Evolutionary conservation across 2,888 invertebrate species (phyloP), one percentile per base, ranked within the genome.

Genomic region (Aspidiotus destructor): DNA sequence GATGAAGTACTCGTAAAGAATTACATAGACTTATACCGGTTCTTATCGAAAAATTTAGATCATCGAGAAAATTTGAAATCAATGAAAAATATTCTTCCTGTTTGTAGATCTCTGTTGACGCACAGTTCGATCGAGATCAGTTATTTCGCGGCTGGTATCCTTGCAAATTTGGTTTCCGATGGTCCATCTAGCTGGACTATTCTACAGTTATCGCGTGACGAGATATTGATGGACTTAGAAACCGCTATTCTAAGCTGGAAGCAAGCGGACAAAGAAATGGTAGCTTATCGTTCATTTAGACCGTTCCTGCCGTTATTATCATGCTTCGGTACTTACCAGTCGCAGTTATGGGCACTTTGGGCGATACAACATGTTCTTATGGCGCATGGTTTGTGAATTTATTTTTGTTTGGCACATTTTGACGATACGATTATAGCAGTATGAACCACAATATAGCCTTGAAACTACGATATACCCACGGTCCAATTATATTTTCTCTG

Each of bases 121-220:
- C 85, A 85, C 0, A 78, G 80, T 62, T 84, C 85, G 74, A 86
- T 87, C 84, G 86, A 87, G 86, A 87, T 92, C 70, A 92, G 92
- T 76, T 96, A 96, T 79, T 95, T 95, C 79, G 93, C 95, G 1
- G 94, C 94, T 8, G 95, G 97, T 6, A 95, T 98, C 53, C 82
- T 98, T 70, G 92, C 96, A 1, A 97, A 98, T 79, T 88, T 97
- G 81, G 89, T 92, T 3, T 92, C 92, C 0, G 96, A 97, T 78
- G 96, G 95, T 0, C 83, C 85, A 0, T 84, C 81, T 9, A 84
- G 86, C 0, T 98, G 97, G 96, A 63, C 62, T 52, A 16, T 52
- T 9, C 67, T 63, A 0, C 10, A 15, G 40, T 13, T 65, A 58
- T 79, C 83, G 0, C 81, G 94, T 13, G 71, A 75, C 6, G 76